These are phyloP conservation scores for Scaptomyza pallida DNA, from an alignment of 1,140 invertebrate genomes.

Conservation along the genomic window DNA sequence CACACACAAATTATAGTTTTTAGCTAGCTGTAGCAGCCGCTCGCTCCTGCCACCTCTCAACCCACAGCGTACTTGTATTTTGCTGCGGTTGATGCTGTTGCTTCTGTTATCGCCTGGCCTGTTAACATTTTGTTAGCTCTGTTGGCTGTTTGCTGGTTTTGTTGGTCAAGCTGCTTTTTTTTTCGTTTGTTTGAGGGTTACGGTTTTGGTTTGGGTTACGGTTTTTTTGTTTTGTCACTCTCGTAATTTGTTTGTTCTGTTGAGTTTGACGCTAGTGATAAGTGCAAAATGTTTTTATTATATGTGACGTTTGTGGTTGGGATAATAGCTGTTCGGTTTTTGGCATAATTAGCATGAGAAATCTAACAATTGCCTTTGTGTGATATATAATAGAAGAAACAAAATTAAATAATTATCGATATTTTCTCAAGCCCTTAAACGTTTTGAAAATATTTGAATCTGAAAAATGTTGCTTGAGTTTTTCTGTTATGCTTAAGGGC, in stretches of 20 bases:
- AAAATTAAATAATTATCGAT: too few species aligned
- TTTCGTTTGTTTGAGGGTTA: not conserved
- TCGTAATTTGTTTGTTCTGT: constrained; percentile 70
- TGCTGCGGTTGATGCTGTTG: constrained; percentile 26
- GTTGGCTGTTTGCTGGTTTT: constrained; percentile 51
- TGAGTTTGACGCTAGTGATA: constrained; percentile 1
- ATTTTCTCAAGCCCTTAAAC: too few species aligned
- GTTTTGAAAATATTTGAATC: not conserved
- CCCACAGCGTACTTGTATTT: not conserved
- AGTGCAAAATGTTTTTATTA: constrained; percentile 38
- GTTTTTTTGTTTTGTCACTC: constrained; percentile 4
- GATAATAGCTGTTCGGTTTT: too few species aligned
- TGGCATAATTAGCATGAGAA: too few species aligned
- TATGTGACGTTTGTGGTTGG: constrained; percentile 26
- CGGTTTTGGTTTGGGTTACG: constrained; percentile 3
- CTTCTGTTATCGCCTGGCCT: constrained; percentile 52
- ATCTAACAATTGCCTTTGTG: too few species aligned
- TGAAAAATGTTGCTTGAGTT: not conserved
- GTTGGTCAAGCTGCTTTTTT: constrained; percentile 39
- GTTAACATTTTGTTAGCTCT: constrained; percentile 62
- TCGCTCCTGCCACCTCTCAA: constrained; percentile 6
- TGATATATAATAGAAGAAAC: too few species aligned
- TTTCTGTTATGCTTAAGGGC: not conserved
- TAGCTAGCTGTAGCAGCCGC: constrained; percentile 40
- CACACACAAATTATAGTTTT: constrained; percentile 77